Evolutionary conservation across 2,888 invertebrate species (phyloP), one percentile per base, ranked within the genome.

Genomic region (Amblyteles armatorius): DNA sequence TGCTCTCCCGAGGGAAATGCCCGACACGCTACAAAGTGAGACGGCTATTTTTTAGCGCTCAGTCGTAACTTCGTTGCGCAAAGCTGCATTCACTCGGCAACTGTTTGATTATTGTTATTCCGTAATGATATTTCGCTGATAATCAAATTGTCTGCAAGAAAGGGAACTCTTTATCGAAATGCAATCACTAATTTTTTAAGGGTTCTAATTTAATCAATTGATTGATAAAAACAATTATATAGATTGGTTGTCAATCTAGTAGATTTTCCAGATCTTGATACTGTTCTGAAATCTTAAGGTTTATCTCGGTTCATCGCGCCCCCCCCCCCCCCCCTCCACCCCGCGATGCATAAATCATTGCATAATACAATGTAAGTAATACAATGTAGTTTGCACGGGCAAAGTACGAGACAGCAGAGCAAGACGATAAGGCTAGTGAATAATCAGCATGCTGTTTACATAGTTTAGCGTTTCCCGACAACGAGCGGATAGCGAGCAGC

Each of bases 401-500:
- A 79, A 68, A 76, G 69, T 29, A 65, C 69, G 29, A 40, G 44
- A 11, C 22, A 26, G 55, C 67, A 72, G 69, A 52, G 84, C 65
- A 48, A 85, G 72, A 86, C 90, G 91, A 91, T 91, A 91, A 91
- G 90, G 91, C 89, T 90, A 88, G 88, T 82, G 87, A 87, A 88
- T 91, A 92, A 92, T 92, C 92, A 91, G 90, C 88, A 86, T 88
- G 89, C 88, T 91, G 92, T 92, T 92, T 91, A 91, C 91, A 90
- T 91, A 91, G 90, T 91, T 91, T 90, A 92, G 89, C 90, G 89
- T 90, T 84, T 82, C 83, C 77, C 78, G 71, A 78, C 86, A 83
- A 81, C 65, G 68, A 77, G 79, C 79, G 68, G 65, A 50, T 74
- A 78, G 77, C 79, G 77, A 85, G 79, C 79, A 80, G 82, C 79